These are phyloP conservation scores for Syrrhaptes paradoxus DNA, from an alignment of 2,113 vertebrate species.

Conservation along the genomic window DNA sequence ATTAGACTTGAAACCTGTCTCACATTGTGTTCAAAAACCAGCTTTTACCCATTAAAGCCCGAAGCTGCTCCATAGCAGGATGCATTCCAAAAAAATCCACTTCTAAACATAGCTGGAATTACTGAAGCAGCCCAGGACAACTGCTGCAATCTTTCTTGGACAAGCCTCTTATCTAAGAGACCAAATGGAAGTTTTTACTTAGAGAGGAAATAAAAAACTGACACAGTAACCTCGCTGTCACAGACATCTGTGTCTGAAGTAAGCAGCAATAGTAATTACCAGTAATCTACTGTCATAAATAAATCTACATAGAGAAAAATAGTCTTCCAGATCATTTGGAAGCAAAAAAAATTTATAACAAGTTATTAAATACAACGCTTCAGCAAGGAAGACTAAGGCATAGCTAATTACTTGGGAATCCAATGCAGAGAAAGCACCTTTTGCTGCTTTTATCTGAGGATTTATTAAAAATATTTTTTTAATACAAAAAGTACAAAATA, in stretches of 20 bases:
- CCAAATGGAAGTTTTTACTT: background rate
- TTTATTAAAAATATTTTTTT: slow-evolving; percentile 47
- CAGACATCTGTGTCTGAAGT: background rate
- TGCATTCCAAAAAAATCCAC: background rate
- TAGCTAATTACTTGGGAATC: slow-evolving; percentile 56
- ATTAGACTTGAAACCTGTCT: background rate
- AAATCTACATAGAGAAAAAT: background rate
- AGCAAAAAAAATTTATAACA: background rate
- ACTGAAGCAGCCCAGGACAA: background rate
- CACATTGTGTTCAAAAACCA: background rate
- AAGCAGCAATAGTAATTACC: slow-evolving; percentile 22
- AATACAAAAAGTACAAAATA: slow-evolving; percentile 63
- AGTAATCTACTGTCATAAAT: slow-evolving; percentile 22
- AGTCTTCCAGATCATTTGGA: slow-evolving; percentile 1
- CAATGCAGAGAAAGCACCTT: slow-evolving; percentile 39
- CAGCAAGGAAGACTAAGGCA: slow-evolving; percentile 17
- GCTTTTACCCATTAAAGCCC: background rate
- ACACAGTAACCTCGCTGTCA: background rate
- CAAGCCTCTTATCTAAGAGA: background rate
- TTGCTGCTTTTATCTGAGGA: slow-evolving; percentile 33
- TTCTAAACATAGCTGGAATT: background rate
- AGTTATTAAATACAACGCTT: slow-evolving; percentile 16
- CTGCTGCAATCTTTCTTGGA: background rate
- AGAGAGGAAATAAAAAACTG: background rate
- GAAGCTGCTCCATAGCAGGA: background rate